Conservation (phyloP, 2,888 invertebrate genomes). For the Ptychoptera albimana region DNA sequence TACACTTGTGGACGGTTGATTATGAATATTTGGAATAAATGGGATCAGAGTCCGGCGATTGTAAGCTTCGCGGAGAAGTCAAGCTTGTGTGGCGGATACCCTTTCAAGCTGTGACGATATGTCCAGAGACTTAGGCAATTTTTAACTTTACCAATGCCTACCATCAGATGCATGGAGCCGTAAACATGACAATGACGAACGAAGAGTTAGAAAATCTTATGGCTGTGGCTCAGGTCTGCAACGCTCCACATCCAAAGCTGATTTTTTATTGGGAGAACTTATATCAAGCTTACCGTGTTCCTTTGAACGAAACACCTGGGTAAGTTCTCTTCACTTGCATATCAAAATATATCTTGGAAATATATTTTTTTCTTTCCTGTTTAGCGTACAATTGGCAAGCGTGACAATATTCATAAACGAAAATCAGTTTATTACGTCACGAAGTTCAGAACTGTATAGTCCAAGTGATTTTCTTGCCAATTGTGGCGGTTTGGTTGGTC, state of each 20-base stretch:
- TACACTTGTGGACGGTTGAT: constrained; percentile 42
- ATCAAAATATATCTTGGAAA: constrained; percentile 2
- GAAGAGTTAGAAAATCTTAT: constrained; percentile 18
- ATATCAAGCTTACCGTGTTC: constrained; percentile 35
- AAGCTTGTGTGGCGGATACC: constrained; percentile 41
- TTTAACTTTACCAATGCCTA: constrained; percentile 48
- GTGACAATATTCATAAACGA: constrained; percentile 57
- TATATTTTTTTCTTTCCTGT: constrained; percentile 19
- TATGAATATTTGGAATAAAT: constrained; percentile 49
- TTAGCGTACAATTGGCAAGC: constrained; percentile 38
- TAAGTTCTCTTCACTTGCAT: constrained; percentile 5
- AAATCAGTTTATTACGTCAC: constrained; percentile 49
- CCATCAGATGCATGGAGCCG: constrained; percentile 18
- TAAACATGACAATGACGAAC: not conserved
- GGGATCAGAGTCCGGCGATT: constrained; percentile 54
- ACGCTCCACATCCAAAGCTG: constrained; percentile 50
- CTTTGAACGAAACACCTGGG: constrained; percentile 22
- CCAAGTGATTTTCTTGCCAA: constrained; percentile 53
- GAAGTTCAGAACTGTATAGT: constrained; percentile 50
- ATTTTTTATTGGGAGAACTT: constrained; percentile 45
- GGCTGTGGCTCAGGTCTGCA: constrained; percentile 41
- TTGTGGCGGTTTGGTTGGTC: constrained; percentile 47
- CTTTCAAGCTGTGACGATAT: constrained; percentile 48
- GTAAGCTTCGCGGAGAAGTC: constrained; percentile 60
- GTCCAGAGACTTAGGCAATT: constrained; percentile 47